Conservation (phyloP, 1,140 invertebrate genomes). For the Daktulosphaira vitifoliae region DNA sequence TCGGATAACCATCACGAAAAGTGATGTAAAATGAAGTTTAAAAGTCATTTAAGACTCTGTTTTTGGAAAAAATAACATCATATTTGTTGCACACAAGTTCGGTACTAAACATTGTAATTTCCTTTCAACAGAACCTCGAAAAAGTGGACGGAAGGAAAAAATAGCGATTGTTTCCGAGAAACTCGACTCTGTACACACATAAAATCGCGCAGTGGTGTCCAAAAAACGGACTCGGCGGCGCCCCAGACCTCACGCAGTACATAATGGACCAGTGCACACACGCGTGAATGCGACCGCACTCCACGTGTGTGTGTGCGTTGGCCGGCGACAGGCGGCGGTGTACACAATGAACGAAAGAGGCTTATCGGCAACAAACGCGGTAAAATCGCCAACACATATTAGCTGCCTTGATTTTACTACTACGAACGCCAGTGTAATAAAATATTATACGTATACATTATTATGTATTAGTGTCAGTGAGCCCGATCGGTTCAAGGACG, state of each 20-base stretch:
- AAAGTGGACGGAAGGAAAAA: not conserved
- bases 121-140: not conserved
- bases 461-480: not conserved
- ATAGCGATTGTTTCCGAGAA: conserved; percentile 9
- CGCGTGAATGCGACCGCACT: no score
- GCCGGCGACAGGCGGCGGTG: no score
- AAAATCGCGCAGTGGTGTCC: conserved; percentile 9
- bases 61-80: not conserved
- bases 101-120: not conserved
- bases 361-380: no score
- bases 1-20: no score
- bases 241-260: not conserved
- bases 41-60: no score
- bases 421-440: not conserved
- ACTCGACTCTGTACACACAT: not conserved
- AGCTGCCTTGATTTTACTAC: not conserved
- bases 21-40: no score
- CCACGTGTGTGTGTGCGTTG: no score
- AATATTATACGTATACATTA: no score
- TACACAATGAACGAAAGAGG: not conserved
- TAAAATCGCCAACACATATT: no score
- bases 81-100: not conserved
- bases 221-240: not conserved
- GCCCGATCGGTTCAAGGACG: not conserved
- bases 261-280: no score